phyloP scores from a whole-genome alignment of 1,140 invertebrate genomes.

The Zaprionus lachaisei region DNA sequence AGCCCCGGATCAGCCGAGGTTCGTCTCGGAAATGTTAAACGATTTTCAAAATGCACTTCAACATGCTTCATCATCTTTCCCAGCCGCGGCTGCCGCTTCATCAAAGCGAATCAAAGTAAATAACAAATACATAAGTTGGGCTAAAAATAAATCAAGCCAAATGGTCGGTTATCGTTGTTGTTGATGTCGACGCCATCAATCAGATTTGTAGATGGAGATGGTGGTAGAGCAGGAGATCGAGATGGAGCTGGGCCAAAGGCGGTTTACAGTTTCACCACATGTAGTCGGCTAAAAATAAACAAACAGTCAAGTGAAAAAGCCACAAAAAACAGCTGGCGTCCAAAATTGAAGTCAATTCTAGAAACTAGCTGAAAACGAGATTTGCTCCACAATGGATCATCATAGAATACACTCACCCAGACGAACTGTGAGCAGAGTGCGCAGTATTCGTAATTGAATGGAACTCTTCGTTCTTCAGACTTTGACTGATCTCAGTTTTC shows the following conservation, averaged over 20 bases:
- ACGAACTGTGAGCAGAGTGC: background rate
- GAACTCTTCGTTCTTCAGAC: background rate
- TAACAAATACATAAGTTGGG: constrained; percentile 57
- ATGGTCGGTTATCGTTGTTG: constrained; percentile 24
- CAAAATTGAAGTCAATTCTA: constrained; percentile 37
- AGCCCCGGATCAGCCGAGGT: background rate
- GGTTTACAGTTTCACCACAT: constrained; percentile 74
- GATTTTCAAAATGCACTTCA: constrained; percentile 75
- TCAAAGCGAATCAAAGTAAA: constrained; percentile 64
- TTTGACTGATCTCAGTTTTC: background rate
- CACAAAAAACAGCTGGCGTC: constrained; percentile 38
- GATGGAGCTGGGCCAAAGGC: constrained; percentile 64
- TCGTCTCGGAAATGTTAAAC: constrained; percentile 45
- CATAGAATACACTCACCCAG: background rate
- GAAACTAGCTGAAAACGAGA: constrained; percentile 12
- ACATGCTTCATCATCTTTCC: constrained; percentile 63
- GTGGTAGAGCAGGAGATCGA: constrained; percentile 17
- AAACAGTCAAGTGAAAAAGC: constrained; percentile 75
- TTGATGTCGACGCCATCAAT: constrained; percentile 77
- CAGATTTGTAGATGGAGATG: constrained; percentile 40
- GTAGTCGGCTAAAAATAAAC: constrained; percentile 70
- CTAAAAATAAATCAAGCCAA: constrained; percentile 80
- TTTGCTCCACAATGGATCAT: constrained; percentile 16
- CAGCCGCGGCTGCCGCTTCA: constrained; percentile 42
- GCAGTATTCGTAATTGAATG: constrained; percentile 30